A percentile compares a stretch with the other conserved stretches of the same genome.
Conservation (phyloP, 2,888 invertebrate species). For the Microctonus aethiopoides region DNA sequence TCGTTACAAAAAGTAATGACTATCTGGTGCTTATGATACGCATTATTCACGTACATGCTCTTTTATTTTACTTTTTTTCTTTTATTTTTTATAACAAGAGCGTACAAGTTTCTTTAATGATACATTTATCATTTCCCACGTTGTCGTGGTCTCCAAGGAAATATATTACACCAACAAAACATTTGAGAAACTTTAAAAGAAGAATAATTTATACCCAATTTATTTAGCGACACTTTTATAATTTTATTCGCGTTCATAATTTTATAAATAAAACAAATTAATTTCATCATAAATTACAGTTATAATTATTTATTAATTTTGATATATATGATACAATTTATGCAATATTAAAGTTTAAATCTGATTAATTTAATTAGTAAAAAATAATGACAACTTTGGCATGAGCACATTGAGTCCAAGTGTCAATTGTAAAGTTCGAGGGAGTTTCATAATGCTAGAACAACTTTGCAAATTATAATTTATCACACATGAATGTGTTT, state of each 20-base stretch:
- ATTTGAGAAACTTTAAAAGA: neutral
- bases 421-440: neutral
- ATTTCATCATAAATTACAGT: too few species aligned
- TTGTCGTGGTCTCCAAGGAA: neutral
- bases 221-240: too few species aligned
- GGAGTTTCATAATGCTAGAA: neutral
- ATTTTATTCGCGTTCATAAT: too few species aligned
- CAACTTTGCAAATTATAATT: neutral
- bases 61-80: neutral
- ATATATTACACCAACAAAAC: neutral
- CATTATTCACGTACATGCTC: neutral
- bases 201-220: neutral
- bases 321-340: too few species aligned
- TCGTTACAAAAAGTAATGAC: conserved; percentile 9
- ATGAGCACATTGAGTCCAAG: neutral
- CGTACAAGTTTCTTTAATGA: neutral
- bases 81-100: too few species aligned
- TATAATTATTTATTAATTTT: too few species aligned
- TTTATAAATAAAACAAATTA: too few species aligned
- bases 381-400: neutral
- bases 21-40: neutral
- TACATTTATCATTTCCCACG: neutral
- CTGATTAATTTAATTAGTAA: neutral
- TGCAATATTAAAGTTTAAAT: too few species aligned
- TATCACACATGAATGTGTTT: neutral